phyloP scores from a whole-genome alignment of 2,888 invertebrate genomes.

The Dicranocentrus wangi region DNA sequence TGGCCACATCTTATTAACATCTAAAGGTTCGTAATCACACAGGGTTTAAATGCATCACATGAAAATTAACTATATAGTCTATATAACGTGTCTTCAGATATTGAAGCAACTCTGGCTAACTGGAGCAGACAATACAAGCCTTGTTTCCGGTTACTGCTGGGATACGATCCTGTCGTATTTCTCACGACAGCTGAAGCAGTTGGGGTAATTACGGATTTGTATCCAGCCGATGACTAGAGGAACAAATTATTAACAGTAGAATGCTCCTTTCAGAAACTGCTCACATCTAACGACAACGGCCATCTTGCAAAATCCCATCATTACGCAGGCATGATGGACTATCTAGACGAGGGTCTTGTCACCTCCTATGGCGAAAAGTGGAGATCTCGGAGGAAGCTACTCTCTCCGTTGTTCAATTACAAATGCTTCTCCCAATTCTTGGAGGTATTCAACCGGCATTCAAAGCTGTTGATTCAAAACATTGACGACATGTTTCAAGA shows the following conservation, averaged over 20 bases:
- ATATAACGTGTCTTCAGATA: slow-evolving; percentile 12
- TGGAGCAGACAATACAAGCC: not conserved
- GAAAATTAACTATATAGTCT: not conserved
- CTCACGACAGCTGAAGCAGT: slow-evolving; percentile 33
- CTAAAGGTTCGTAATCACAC: slow-evolving; percentile 24
- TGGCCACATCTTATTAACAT: not conserved
- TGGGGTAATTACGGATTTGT: slow-evolving; percentile 14
- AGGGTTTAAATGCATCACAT: not conserved
- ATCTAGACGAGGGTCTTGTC: slow-evolving; percentile 44
- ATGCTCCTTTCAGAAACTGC: slow-evolving; percentile 32
- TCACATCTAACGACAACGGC: slow-evolving; percentile 46
- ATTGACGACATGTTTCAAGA: slow-evolving; percentile 30
- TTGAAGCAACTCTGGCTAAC: not conserved
- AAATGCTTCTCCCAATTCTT: slow-evolving; percentile 52
- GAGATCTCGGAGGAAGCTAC: slow-evolving; percentile 43
- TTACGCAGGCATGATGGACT: slow-evolving; percentile 27
- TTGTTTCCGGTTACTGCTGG: slow-evolving; percentile 21
- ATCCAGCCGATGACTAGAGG: not conserved
- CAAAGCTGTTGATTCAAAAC: slow-evolving; percentile 11
- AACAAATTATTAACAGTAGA: not conserved
- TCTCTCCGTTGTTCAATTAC: slow-evolving; percentile 47
- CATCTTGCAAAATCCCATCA: slow-evolving; percentile 44
- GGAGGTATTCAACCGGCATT: slow-evolving; percentile 51
- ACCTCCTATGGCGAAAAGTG: slow-evolving; percentile 56
- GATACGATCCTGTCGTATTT: slow-evolving; percentile 22